A percentile compares a stretch with the other conserved stretches of the same genome.
Conservation (phyloP, 1,140 invertebrate species). For the Leptoteleia sp. region DNA sequence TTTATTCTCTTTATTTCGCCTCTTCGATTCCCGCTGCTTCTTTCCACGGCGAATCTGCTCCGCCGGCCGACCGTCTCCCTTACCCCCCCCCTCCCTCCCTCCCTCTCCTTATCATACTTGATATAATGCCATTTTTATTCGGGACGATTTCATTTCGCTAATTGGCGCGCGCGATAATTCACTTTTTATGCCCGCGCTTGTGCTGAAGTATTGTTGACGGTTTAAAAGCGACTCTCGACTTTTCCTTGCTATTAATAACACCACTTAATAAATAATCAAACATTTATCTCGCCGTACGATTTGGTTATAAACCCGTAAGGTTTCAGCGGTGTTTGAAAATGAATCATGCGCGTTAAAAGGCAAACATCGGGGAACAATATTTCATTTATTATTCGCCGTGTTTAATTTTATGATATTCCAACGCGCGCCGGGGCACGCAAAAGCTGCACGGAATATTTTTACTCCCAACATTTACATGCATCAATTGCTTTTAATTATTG, state of each 20-base stretch:
- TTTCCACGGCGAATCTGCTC: constrained; percentile 19
- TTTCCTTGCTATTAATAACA: constrained; percentile 3
- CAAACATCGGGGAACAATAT: not conserved
- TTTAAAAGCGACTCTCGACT: too few species aligned
- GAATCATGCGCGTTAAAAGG: not conserved
- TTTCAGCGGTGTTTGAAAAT: not conserved
- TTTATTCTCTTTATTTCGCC: constrained; percentile 54
- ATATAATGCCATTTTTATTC: constrained; percentile 22
- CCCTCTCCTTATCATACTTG: constrained; percentile 10
- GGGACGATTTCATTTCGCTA: constrained; percentile 22
- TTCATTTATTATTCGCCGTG: constrained; percentile 10
- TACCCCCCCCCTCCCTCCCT: too few species aligned
- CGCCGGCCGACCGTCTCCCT: constrained; percentile 13
- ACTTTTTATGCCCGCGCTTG: not conserved
- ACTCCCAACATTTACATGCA: constrained; percentile 6
- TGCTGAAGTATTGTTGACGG: not conserved
- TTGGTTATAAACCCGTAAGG: not conserved
- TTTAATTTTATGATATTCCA: constrained; percentile 3
- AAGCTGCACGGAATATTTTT: constrained; percentile 19
- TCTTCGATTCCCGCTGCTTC: constrained; percentile 41
- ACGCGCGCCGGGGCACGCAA: not conserved
- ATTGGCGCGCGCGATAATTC: constrained; percentile 25
- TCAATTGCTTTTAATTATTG: constrained; percentile 32
- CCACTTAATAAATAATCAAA: not conserved
- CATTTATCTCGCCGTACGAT: not conserved